These are phyloP conservation scores for Acanthurus tractus DNA, from an alignment of 2,797 vertebrate species.

Conservation along the genomic window DNA sequence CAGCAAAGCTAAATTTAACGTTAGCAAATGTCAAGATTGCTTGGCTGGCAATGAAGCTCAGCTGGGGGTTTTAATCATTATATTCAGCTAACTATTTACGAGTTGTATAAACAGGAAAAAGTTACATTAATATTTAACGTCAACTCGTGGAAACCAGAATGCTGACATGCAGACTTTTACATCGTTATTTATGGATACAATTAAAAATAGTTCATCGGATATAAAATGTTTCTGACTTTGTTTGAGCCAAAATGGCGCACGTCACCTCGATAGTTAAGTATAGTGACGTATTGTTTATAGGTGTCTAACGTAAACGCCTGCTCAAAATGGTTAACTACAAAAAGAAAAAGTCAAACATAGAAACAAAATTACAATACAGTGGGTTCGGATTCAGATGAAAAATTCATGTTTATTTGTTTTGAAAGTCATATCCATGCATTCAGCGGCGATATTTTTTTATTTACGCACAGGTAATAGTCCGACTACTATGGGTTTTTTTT, in stretches of 20 bases:
- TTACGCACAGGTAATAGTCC: constrained; percentile 12
- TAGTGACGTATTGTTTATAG: constrained; percentile 60
- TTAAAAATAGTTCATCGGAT: constrained; percentile 31
- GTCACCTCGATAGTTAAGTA: constrained; percentile 24
- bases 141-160: constrained; percentile 10
- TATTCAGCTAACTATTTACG: constrained; percentile 15
- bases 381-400: fast-evolving
- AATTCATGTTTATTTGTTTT: fast-evolving
- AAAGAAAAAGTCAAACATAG: fast-evolving
- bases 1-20: constrained; percentile 15
- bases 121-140: background rate
- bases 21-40: constrained; percentile 34
- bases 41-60: constrained; percentile 40
- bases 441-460: fast-evolving
- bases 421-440: fast-evolving
- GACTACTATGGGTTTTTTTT: background rate
- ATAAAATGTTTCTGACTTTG: constrained; percentile 79
- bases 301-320: constrained; percentile 61
- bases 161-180: background rate
- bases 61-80: constrained; percentile 28
- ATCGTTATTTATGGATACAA: background rate
- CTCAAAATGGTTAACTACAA: background rate
- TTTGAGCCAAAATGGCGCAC: constrained; percentile 91
- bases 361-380: fast-evolving
- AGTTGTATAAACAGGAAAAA: background rate